phyloP scores from a whole-genome alignment of 2,113 vertebrate species.

The Mola mola region DNA sequence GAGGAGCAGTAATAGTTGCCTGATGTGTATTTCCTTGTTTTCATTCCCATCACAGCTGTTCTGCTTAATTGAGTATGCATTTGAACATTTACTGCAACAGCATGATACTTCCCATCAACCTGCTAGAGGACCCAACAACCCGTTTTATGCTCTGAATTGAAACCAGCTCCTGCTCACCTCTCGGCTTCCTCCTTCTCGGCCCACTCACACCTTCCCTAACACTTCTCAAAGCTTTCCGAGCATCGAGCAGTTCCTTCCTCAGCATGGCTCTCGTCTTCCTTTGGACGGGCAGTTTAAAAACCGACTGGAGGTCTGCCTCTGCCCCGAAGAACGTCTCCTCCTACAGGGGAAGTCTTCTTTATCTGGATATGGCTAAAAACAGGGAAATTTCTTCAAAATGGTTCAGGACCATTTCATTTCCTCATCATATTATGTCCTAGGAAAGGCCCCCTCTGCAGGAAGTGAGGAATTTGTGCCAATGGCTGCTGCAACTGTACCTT shows the following conservation, averaged over 20 bases:
- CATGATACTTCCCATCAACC: not conserved
- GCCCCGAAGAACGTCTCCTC: not conserved
- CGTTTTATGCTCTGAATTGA: constrained; percentile 2
- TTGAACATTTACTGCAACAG: no score
- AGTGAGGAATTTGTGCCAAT: not conserved
- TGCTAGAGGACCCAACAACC: not conserved
- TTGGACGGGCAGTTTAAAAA: not conserved
- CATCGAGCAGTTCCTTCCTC: constrained; percentile 71
- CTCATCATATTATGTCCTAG: not conserved
- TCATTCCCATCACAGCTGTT: constrained; percentile 42
- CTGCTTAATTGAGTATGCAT: constrained; percentile 4
- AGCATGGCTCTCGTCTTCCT: constrained; percentile 48
- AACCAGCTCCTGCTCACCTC: constrained; percentile 67
- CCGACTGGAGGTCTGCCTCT: not conserved
- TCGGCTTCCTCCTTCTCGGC: constrained; percentile 60
- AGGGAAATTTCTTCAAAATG: constrained; percentile 4
- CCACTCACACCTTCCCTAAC: constrained; percentile 47
- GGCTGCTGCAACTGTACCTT: constrained; percentile 10
- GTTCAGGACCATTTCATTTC: not conserved
- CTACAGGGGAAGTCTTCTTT: not conserved
- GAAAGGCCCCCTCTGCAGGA: constrained; percentile 18
- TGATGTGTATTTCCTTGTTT: constrained; percentile 33
- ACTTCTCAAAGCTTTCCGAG: constrained; percentile 67
- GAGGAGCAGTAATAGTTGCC: constrained; percentile 22
- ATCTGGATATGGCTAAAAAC: not conserved